Evolutionary conservation across 2,888 invertebrate genomes (phyloP).

Genomic region (Caenorhabditis macrosperma): DNA sequence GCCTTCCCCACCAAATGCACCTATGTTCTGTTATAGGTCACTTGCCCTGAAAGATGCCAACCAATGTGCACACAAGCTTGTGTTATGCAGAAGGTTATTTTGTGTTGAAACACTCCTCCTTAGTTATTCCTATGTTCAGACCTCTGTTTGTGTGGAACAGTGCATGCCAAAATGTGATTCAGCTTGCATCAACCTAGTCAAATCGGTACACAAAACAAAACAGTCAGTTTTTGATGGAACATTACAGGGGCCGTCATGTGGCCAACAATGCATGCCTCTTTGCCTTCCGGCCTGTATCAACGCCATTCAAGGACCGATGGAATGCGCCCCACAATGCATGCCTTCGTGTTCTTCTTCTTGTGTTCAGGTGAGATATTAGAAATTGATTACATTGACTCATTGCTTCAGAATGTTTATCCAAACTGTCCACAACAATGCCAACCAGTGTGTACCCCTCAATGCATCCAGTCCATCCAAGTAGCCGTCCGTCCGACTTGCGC

Average conservation of each 20-base stretch:
- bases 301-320: constrained; percentile 50
- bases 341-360: constrained; percentile 61
- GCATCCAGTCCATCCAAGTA: constrained; percentile 64
- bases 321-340: constrained; percentile 63
- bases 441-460: constrained; percentile 62
- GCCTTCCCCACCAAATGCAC: not conserved
- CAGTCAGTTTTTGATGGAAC: not conserved
- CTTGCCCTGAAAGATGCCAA: constrained; percentile 66
- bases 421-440: constrained; percentile 61
- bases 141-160: constrained; percentile 54
- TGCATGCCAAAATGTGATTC: constrained; percentile 62
- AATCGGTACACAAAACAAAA: constrained; percentile 27
- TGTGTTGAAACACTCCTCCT: not conserved
- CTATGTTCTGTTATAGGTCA: constrained; percentile 28
- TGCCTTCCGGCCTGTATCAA: constrained; percentile 67
- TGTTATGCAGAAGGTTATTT: constrained; percentile 58
- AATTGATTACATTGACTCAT: not conserved
- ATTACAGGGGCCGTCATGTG: constrained; percentile 49
- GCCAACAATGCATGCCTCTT: constrained; percentile 66
- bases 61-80: constrained; percentile 70
- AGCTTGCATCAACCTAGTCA: constrained; percentile 58
- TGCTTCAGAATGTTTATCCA: constrained; percentile 45
- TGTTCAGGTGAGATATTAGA: constrained; percentile 44
- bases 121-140: constrained; percentile 16
- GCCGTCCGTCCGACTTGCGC: constrained; percentile 64